Evolutionary conservation across 2,113 vertebrate species (phyloP).

Genomic region (Gila orcuttii): DNA sequence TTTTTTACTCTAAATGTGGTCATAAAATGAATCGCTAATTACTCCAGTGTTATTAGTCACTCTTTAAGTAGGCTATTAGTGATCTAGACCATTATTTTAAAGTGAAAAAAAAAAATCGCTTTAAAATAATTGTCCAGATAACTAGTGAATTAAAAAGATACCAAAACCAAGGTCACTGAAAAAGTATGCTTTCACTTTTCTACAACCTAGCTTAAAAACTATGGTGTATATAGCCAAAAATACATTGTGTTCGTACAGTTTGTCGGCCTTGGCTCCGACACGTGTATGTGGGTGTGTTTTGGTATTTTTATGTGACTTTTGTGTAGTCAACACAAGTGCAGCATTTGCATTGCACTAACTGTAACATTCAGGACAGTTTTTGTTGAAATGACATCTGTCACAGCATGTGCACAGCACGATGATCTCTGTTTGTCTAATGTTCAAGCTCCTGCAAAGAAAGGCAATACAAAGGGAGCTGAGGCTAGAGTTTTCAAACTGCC

Average conservation of each 20-base stretch:
- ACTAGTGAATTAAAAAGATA: background rate
- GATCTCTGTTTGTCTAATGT: background rate
- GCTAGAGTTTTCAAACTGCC: background rate
- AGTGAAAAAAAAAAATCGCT: too few species aligned
- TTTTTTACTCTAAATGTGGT: too few species aligned
- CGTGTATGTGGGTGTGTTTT: background rate
- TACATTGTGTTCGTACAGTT: background rate
- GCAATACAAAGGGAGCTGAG: background rate
- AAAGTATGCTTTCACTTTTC: background rate
- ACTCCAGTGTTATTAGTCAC: too few species aligned
- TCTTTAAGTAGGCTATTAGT: too few species aligned
- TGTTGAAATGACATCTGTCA: background rate
- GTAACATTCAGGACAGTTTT: background rate
- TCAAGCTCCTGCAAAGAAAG: background rate
- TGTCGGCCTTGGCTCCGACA: background rate
- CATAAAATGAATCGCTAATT: too few species aligned
- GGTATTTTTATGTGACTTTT: background rate
- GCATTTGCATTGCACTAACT: background rate
- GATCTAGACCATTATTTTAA: too few species aligned
- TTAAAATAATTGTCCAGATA: too few species aligned
- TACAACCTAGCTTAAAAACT: background rate
- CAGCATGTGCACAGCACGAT: background rate
- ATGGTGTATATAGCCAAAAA: background rate
- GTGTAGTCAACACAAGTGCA: background rate
- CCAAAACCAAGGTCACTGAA: background rate